Percentiles rank a stretch among this genome's conserved stretches.
These are phyloP conservation scores for Orchestes rusci DNA, from an alignment of 2,888 invertebrate genomes.

Conservation along the genomic window DNA sequence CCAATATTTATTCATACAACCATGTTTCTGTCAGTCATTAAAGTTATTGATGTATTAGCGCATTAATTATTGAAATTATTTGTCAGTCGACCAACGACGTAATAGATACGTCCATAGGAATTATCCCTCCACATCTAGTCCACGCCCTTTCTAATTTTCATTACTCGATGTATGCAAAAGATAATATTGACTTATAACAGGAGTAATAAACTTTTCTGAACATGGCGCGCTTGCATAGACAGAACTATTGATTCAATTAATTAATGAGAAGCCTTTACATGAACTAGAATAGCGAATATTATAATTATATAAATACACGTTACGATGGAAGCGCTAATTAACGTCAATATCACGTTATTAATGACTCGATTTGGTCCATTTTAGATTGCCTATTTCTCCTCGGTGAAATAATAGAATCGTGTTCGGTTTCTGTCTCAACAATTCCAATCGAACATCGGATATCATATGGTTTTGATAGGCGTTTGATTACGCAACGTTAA, in stretches of 20 bases:
- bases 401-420: too few species aligned
- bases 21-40: too few species aligned
- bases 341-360: slow-evolving; percentile 42
- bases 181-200: slow-evolving; percentile 25
- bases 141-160: slow-evolving; percentile 23
- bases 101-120: slow-evolving; percentile 5
- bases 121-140: too few species aligned
- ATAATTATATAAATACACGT: slow-evolving; percentile 43
- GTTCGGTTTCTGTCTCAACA: too few species aligned
- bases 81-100: neutral
- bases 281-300: slow-evolving; percentile 36
- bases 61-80: neutral
- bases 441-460: too few species aligned
- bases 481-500: too few species aligned
- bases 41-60: too few species aligned
- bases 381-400: too few species aligned
- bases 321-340: slow-evolving; percentile 42
- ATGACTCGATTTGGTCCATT: too few species aligned
- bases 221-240: slow-evolving; percentile 30
- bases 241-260: slow-evolving; percentile 36
- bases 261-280: slow-evolving; percentile 39
- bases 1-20: neutral
- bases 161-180: slow-evolving; percentile 22
- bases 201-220: slow-evolving; percentile 28
- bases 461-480: too few species aligned